Conservation (phyloP, 1,140 invertebrate species). For the Drosophila paulistorum region DNA sequence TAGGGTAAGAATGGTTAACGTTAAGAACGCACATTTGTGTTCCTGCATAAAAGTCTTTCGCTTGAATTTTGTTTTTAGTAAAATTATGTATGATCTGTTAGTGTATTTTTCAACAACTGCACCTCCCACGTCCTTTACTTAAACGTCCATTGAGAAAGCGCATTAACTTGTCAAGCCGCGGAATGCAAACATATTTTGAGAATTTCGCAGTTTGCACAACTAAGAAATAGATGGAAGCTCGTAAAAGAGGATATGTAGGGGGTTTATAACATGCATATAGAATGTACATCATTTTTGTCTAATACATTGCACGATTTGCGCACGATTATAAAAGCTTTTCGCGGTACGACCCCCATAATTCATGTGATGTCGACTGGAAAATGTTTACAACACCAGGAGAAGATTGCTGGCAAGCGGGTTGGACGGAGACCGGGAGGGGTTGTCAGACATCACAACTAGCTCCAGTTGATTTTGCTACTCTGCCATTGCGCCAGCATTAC, state of each 20-base stretch:
- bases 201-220: conserved; percentile 55
- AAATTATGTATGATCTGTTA: too few species aligned
- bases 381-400: conserved; percentile 77
- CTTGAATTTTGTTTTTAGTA: too few species aligned
- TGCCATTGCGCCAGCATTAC: conserved; percentile 25
- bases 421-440: not conserved
- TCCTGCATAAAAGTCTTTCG: too few species aligned
- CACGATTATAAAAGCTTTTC: conserved; percentile 83
- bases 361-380: conserved; percentile 82
- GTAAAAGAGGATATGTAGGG: not conserved
- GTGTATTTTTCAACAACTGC: too few species aligned
- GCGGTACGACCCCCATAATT: conserved; percentile 82
- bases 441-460: conserved; percentile 42
- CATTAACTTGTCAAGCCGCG: conserved; percentile 81
- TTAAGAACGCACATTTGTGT: too few species aligned
- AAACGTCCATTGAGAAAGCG: conserved; percentile 44
- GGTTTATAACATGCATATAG: conserved; percentile 35
- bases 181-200: conserved; percentile 81
- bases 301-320: conserved; percentile 77
- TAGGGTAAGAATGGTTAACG: too few species aligned
- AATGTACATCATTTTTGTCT: conserved; percentile 74
- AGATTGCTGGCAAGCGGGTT: conserved; percentile 53
- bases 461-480: conserved; percentile 16
- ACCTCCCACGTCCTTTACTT: not conserved
- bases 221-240: conserved; percentile 15